Evolutionary conservation across 2,113 vertebrate species (phyloP), one percentile per base, ranked within the genome.

Genomic region (Microtus pennsylvanicus): DNA sequence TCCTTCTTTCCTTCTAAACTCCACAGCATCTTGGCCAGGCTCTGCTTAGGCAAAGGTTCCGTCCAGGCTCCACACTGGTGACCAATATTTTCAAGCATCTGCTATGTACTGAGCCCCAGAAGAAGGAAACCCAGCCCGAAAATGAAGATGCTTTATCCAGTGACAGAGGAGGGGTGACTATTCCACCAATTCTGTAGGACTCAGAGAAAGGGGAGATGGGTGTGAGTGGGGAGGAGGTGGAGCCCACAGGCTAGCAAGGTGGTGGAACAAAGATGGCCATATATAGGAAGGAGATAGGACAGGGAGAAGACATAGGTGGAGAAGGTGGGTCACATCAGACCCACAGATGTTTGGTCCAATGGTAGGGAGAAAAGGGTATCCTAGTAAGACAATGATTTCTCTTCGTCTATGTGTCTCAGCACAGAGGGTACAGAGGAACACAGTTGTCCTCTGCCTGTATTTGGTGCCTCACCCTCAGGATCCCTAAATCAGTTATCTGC

Each of bases 381-480:
- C 58, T 38, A 47, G 74, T 47, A 75, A 69, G 63, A 45, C 19
- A 55, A 72, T 7, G 30, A 5, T 70, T 45, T 3, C n/a, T 58
- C 24, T 74, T 74, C 16, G 2, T 5, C 19, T 4, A 8, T 1
- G 1, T 35, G 24, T 42, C 55, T n/a, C 47, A 47, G 0, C 14
- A 47, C 24, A 30, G 70, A 88, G 45, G 33, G 28, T 1, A 24
- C 24, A 63, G 21, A 82, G 65, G 0, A 5, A 70, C 7, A 55
- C 3, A 38, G n/a, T 17, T 52, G 67, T n/a, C 42, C 61, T 33
- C 14, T 17, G 17, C 28, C 81, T 58, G 4, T 16, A 2, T 10
- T 3, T 65, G 47, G 38, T 12, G 6, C 35, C 65, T 52, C 28
- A 22, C 1, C 2, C 38, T 61, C 30, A 9, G 35, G 8, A 74